Conservation (phyloP, 2,888 invertebrate species). For the Hypolimnas misippus region DNA sequence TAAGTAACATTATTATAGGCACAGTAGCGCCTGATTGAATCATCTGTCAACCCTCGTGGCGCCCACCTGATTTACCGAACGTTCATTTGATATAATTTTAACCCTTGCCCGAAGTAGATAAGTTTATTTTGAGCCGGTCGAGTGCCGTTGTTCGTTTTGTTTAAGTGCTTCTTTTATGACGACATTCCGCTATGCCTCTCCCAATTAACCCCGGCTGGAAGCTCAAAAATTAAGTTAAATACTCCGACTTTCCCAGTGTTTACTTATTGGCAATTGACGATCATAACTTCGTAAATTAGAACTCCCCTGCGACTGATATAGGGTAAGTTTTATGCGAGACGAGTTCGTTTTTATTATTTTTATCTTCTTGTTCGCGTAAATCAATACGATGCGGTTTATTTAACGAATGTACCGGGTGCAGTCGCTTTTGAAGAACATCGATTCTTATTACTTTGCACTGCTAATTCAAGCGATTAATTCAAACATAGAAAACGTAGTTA, state of each 20-base stretch:
- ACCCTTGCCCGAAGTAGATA: constrained; percentile 81
- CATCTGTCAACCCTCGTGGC: constrained; percentile 65
- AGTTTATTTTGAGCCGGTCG: constrained; percentile 82
- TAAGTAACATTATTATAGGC: constrained; percentile 70
- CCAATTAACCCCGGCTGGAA: constrained; percentile 77
- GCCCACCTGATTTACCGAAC: constrained; percentile 73
- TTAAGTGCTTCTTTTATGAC: constrained; percentile 84
- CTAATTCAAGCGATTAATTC: not conserved
- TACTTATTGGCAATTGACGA: constrained; percentile 77
- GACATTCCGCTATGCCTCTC: constrained; percentile 74
- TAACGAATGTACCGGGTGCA: not conserved
- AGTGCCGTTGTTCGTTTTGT: constrained; percentile 70
- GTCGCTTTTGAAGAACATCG: not conserved
- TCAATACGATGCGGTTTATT: constrained; percentile 40
- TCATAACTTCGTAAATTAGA: constrained; percentile 74
- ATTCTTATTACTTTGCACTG: not conserved
- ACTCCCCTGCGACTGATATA: constrained; percentile 58
- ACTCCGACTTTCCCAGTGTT: constrained; percentile 74
- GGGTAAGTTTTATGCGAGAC: constrained; percentile 47
- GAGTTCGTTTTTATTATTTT: constrained; percentile 43
- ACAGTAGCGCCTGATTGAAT: constrained; percentile 77
- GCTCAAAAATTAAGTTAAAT: constrained; percentile 85
- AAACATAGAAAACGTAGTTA: not conserved
- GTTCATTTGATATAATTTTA: constrained; percentile 75
- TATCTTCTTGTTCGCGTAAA: constrained; percentile 38